phyloP scores from a whole-genome alignment of 2,888 invertebrate species.

The Acanthococcus lagerstroemiae region DNA sequence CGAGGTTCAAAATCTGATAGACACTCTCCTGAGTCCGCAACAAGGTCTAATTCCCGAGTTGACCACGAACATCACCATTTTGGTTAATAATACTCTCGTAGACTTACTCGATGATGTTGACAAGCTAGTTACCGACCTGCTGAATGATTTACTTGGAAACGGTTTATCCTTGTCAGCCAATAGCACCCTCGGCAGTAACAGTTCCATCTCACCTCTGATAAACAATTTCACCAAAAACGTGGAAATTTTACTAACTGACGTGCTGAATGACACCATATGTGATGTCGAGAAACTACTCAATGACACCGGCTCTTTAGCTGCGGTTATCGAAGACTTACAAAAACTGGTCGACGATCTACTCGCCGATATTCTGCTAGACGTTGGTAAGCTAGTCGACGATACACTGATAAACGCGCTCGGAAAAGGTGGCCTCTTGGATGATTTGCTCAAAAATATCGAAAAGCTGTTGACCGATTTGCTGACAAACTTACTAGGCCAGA shows the following conservation, averaged over 20 bases:
- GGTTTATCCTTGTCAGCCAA: too few relatives aligned
- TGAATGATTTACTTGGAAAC: not conserved
- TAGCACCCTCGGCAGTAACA: not conserved
- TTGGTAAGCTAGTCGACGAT: not conserved
- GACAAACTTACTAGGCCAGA: not conserved
- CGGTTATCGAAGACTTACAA: not conserved
- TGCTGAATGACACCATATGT: slow-evolving; percentile 2
- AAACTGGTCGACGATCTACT: not conserved
- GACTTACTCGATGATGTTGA: too few relatives aligned
- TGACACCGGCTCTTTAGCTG: not conserved
- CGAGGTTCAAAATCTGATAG: too few relatives aligned
- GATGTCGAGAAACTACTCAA: slow-evolving; percentile 2
- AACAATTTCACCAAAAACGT: not conserved
- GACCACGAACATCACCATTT: too few relatives aligned
- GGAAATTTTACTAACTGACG: not conserved
- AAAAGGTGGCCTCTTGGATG: not conserved
- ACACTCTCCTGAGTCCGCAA: too few relatives aligned
- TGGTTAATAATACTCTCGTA: too few relatives aligned
- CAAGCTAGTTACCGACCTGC: not conserved
- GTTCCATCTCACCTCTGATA: not conserved
- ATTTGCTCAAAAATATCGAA: not conserved
- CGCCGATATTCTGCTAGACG: not conserved
- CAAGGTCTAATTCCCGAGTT: too few relatives aligned
- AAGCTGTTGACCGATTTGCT: not conserved
- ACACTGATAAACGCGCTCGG: not conserved